phyloP scores from a whole-genome alignment of 1,140 invertebrate species.

The Drosophila dunni region DNA sequence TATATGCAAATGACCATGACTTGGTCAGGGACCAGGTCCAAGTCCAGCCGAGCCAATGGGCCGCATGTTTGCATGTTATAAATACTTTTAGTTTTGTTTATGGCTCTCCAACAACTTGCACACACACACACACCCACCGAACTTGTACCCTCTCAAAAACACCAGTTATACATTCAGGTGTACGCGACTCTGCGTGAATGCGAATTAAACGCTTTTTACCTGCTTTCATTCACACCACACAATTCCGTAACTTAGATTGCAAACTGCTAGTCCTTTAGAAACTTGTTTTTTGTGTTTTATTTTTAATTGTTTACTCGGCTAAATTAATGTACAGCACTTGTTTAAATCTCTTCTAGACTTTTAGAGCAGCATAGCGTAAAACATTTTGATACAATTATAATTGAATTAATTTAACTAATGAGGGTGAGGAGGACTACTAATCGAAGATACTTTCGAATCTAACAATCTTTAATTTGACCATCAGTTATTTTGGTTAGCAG shows the following conservation, averaged over 20 bases:
- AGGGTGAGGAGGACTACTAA: no score
- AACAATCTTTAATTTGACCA: not conserved
- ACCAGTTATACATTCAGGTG: constrained; percentile 1
- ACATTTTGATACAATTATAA: constrained; percentile 42
- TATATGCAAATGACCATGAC: constrained; percentile 72
- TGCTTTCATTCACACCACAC: constrained; percentile 55
- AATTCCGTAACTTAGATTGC: constrained; percentile 63
- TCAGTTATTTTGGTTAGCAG: not conserved
- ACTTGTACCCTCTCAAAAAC: not conserved
- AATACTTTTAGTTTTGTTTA: constrained; percentile 75
- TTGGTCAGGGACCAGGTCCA: constrained; percentile 34
- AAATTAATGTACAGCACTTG: constrained; percentile 14
- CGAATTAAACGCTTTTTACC: constrained; percentile 67
- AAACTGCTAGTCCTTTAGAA: constrained; percentile 18
- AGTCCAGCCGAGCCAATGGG: constrained; percentile 26
- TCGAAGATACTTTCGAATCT: not conserved
- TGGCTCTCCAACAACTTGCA: constrained; percentile 38
- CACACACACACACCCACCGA: constrained; percentile 1
- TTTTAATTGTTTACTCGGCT: constrained; percentile 4
- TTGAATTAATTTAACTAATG: no score
- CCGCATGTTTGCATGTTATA: constrained; percentile 78
- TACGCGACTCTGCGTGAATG: constrained; percentile 43
- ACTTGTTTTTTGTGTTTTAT: constrained; percentile 2
- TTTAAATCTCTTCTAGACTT: constrained; percentile 11
- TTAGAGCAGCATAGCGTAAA: constrained; percentile 51